A percentile compares a stretch with the other conserved stretches of the same genome.
These are phyloP conservation scores for Lasioglossum zephyrum DNA, from an alignment of 2,888 invertebrate genomes.

Conservation along the genomic window DNA sequence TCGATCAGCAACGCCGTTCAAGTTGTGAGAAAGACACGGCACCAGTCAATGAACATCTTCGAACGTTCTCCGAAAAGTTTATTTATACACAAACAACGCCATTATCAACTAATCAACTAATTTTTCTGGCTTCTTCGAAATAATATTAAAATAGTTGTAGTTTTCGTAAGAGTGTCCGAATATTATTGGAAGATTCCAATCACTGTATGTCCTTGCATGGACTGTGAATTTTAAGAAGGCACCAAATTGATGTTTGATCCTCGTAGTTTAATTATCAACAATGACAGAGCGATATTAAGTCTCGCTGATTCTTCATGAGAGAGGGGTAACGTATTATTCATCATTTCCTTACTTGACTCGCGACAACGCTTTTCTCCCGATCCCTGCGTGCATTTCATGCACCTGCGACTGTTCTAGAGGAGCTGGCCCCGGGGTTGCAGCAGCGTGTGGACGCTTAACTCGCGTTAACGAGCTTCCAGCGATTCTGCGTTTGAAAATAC, in stretches of 20 bases:
- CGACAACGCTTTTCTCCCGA: constrained; percentile 53
- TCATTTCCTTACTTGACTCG: not conserved
- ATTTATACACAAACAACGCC: no score
- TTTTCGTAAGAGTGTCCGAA: no score
- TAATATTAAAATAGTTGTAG: no score
- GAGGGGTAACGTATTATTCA: constrained; percentile 52
- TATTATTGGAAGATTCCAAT: no score
- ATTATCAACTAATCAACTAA: no score
- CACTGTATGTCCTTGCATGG: no score
- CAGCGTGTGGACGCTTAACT: constrained; percentile 31
- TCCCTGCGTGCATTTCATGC: constrained; percentile 55
- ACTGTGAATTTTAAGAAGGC: not conserved
- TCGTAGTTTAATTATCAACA: constrained; percentile 64
- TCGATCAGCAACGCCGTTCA: not conserved
- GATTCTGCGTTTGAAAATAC: constrained; percentile 55
- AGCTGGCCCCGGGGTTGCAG: constrained; percentile 49
- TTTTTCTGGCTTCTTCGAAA: no score
- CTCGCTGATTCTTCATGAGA: constrained; percentile 20
- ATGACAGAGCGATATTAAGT: constrained; percentile 58
- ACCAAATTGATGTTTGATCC: not conserved
- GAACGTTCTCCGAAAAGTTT: no score
- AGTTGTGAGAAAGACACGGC: not conserved
- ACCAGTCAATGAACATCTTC: constrained; percentile 39
- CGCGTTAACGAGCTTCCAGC: constrained; percentile 62
- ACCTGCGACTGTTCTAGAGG: constrained; percentile 60